Conservation (phyloP, 2,888 invertebrate genomes). For the Lasius platythorax region DNA sequence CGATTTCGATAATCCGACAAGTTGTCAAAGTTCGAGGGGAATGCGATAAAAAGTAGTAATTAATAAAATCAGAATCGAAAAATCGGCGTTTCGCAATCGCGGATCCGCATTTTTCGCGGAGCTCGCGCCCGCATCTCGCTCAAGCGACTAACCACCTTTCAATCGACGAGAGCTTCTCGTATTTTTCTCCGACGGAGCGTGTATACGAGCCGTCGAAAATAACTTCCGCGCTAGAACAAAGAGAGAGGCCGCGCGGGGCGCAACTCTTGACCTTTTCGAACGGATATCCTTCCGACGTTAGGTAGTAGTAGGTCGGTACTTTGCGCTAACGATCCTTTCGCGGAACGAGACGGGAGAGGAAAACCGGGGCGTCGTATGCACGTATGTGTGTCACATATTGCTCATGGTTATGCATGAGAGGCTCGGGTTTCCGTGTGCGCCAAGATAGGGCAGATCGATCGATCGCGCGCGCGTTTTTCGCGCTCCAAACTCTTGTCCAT, state of each 20-base stretch:
- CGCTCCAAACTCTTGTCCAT: conserved; percentile 53
- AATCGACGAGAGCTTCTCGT: neutral
- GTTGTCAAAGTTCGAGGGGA: neutral
- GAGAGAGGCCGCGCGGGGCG: conserved; percentile 44
- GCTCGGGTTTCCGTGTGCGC: conserved; percentile 69
- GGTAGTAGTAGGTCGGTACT: conserved; percentile 66
- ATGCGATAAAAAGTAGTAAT: neutral
- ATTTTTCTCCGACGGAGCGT: neutral
- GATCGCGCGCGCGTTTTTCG: conserved; percentile 71
- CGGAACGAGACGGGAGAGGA: conserved; percentile 54
- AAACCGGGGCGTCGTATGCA: conserved; percentile 68
- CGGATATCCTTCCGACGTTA: conserved; percentile 80
- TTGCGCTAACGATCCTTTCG: conserved; percentile 82
- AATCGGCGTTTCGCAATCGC: neutral
- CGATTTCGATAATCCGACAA: neutral
- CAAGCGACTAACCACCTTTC: neutral
- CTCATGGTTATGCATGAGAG: conserved; percentile 83
- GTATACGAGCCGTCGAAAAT: conserved; percentile 4
- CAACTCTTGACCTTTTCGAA: conserved; percentile 83
- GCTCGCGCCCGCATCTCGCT: neutral
- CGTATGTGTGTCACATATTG: conserved; percentile 80
- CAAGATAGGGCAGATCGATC: conserved; percentile 78
- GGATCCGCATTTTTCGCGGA: neutral
- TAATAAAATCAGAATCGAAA: neutral
- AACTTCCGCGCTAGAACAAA: conserved; percentile 38